Conservation (phyloP, 2,888 invertebrate genomes). For the Lissocephala sabroskyi region DNA sequence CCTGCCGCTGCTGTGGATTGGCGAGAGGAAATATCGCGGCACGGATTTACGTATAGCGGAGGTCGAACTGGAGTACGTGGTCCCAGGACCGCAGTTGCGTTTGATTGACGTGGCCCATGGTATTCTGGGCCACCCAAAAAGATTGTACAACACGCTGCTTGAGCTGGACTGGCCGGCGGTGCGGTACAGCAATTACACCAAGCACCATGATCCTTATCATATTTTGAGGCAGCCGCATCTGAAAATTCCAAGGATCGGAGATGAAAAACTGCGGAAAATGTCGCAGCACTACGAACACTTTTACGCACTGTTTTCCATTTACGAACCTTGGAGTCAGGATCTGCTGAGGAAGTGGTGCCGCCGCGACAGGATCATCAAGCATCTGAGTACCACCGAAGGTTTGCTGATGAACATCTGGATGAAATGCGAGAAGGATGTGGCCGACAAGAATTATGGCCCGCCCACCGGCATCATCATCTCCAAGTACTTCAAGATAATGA, state of each 20-base stretch:
- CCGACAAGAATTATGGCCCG: neutral
- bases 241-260: conserved; percentile 48
- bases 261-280: conserved; percentile 30
- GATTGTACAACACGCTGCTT: conserved; percentile 64
- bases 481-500: conserved; percentile 19
- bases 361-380: conserved; percentile 42
- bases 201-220: conserved; percentile 66
- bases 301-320: conserved; percentile 43
- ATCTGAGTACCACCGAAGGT: conserved; percentile 48
- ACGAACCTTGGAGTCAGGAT: conserved; percentile 33
- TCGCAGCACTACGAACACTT: conserved; percentile 49
- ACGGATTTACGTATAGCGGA: conserved; percentile 60
- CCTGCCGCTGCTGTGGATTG: conserved; percentile 69
- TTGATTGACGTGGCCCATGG: conserved; percentile 67
- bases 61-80: conserved; percentile 67
- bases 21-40: conserved; percentile 68
- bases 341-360: conserved; percentile 52
- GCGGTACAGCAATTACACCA: conserved; percentile 50
- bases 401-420: conserved; percentile 20
- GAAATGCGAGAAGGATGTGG: too few species aligned
- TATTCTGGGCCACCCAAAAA: conserved; percentile 68
- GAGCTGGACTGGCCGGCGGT: conserved; percentile 57
- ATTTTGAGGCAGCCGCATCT: conserved; percentile 58
- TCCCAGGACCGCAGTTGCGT: conserved; percentile 63
- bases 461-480: conserved; percentile 28